A percentile compares a stretch with the other conserved stretches of the same genome.
Evolutionary conservation across 1,140 invertebrate species (phyloP).

Genomic region (Hypothenemus hampei): DNA sequence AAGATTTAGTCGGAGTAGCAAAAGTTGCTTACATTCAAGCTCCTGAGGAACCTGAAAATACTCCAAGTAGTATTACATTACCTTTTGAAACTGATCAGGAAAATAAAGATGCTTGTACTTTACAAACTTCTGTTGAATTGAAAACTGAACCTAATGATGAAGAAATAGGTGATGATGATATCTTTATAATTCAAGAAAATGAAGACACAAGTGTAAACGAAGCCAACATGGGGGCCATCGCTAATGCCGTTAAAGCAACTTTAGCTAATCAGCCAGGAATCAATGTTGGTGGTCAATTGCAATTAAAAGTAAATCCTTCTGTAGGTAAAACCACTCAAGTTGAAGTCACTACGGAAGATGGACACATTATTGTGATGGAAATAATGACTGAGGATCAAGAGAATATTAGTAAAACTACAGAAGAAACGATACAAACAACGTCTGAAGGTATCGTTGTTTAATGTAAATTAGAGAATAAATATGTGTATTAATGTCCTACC

Average conservation of each 20-base stretch:
- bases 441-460: too few species aligned
- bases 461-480: too few species aligned
- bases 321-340: slow-evolving; percentile 45
- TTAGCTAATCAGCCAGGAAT: slow-evolving; percentile 41
- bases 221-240: slow-evolving; percentile 41
- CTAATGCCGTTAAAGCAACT: slow-evolving; percentile 44
- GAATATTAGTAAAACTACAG: too few species aligned
- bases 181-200: slow-evolving; percentile 34
- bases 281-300: slow-evolving; percentile 40
- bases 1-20: slow-evolving; percentile 36
- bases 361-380: slow-evolving; percentile 47
- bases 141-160: slow-evolving; percentile 33
- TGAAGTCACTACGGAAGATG: slow-evolving; percentile 47
- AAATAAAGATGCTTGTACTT: slow-evolving; percentile 42
- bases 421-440: too few species aligned
- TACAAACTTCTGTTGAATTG: slow-evolving; percentile 29
- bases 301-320: slow-evolving; percentile 43
- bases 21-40: slow-evolving; percentile 42
- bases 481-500: background rate
- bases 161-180: slow-evolving; percentile 24
- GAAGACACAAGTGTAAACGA: slow-evolving; percentile 34
- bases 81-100: slow-evolving; percentile 35
- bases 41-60: slow-evolving; percentile 35
- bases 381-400: slow-evolving; percentile 43
- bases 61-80: slow-evolving; percentile 48